phyloP scores from a whole-genome alignment of 1,140 invertebrate genomes.

The Bombus superbus region DNA sequence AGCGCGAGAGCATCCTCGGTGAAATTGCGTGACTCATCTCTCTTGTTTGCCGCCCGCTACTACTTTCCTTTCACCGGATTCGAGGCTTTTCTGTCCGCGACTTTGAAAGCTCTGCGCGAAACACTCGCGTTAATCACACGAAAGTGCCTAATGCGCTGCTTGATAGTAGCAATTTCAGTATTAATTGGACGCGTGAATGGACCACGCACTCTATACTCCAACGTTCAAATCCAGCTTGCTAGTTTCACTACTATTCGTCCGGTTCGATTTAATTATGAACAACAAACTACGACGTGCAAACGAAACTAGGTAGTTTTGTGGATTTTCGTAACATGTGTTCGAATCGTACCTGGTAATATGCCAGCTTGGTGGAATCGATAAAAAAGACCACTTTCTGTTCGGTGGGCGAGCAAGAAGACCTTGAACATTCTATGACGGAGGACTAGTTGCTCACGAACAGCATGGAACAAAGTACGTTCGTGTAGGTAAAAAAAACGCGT shows the following conservation, averaged over 20 bases:
- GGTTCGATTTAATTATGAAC: neutral
- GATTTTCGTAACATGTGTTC: neutral
- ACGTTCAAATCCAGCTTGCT: neutral
- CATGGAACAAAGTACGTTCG: conserved; percentile 56
- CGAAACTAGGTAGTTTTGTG: neutral
- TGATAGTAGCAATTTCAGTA: conserved; percentile 44
- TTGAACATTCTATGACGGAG: conserved; percentile 30
- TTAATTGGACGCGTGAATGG: conserved; percentile 51
- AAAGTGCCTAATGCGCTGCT: conserved; percentile 34
- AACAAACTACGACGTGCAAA: neutral
- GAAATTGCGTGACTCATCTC: conserved; percentile 18
- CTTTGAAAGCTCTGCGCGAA: conserved; percentile 12
- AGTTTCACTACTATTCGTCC: neutral
- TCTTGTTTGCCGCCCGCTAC: conserved; percentile 30
- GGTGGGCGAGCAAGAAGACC: conserved; percentile 15
- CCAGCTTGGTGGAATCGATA: neutral
- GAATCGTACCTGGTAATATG: no score
- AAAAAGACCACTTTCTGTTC: neutral
- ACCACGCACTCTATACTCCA: neutral
- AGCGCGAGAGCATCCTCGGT: neutral
- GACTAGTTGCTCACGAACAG: conserved; percentile 21
- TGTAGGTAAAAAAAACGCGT: conserved; percentile 65
- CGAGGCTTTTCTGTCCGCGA: conserved; percentile 5
- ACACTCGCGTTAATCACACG: conserved; percentile 38
- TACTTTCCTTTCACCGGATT: conserved; percentile 28